Conservation (phyloP, 1,140 invertebrate genomes). For the Lutraria rhynchaena region DNA sequence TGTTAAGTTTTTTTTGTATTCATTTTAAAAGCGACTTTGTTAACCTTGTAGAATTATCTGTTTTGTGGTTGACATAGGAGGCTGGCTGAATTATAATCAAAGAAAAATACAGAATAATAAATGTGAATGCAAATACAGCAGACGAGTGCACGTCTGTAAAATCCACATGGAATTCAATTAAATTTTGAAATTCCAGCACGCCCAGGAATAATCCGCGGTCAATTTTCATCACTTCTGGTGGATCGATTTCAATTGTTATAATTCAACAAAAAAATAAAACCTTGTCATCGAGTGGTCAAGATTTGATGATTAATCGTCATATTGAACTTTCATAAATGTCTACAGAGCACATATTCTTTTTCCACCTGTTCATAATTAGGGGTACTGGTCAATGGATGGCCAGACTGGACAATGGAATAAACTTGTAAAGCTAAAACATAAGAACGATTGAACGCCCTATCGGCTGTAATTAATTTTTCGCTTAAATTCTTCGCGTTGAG, state of each 20-base stretch:
- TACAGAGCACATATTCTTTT: constrained; percentile 38
- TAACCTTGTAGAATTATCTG: no score
- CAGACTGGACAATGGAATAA: constrained; percentile 47
- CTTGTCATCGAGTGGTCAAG: constrained; percentile 42
- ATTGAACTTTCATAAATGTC: constrained; percentile 57
- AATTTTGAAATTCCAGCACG: constrained; percentile 9
- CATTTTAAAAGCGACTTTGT: no score
- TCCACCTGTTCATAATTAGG: constrained; percentile 62
- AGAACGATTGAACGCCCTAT: constrained; percentile 31
- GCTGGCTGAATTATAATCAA: constrained; percentile 34
- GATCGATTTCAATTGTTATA: constrained; percentile 39
- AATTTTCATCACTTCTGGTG: constrained; percentile 32
- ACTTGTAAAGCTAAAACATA: constrained; percentile 50
- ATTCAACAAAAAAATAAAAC: constrained; percentile 48
- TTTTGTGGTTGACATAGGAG: constrained; percentile 30
- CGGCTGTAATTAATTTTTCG: constrained; percentile 59
- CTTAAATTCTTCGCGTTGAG: constrained; percentile 54
- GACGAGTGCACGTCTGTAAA: not conserved
- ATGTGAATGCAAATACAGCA: constrained; percentile 33
- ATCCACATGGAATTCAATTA: not conserved
- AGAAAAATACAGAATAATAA: constrained; percentile 27
- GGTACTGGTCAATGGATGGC: constrained; percentile 52
- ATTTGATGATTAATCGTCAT: constrained; percentile 53
- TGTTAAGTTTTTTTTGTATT: no score
- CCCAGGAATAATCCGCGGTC: constrained; percentile 33